These are phyloP conservation scores for Cloeon dipterum DNA, from an alignment of 2,888 invertebrate species.

Conservation along the genomic window DNA sequence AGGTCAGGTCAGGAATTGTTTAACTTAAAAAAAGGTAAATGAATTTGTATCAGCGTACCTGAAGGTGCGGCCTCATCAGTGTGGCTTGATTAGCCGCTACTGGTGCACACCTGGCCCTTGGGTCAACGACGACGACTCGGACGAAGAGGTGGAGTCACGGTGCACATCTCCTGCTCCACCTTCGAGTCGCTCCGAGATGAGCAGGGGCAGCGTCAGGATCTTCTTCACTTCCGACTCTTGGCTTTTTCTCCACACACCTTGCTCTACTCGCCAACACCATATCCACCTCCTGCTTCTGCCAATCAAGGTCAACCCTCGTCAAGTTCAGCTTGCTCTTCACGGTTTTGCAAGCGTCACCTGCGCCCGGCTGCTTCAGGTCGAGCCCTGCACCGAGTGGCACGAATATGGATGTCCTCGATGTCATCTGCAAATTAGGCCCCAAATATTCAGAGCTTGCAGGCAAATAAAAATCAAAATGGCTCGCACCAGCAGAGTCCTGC, in stretches of 20 bases:
- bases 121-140: slow-evolving; percentile 42
- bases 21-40: no score
- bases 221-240: slow-evolving; percentile 88
- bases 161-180: slow-evolving; percentile 26
- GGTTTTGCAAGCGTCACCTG: slow-evolving; percentile 48
- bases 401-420: slow-evolving; percentile 80
- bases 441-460: no score
- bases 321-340: slow-evolving; percentile 27
- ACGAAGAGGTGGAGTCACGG: slow-evolving; percentile 49
- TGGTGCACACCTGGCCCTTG: slow-evolving; percentile 52
- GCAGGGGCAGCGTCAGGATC: slow-evolving; percentile 77
- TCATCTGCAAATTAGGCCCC: slow-evolving; percentile 37
- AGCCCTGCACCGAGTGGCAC: slow-evolving; percentile 63
- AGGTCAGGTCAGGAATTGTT: no score
- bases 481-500: slow-evolving; percentile 9
- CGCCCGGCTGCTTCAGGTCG: slow-evolving; percentile 50
- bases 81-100: slow-evolving; percentile 61
- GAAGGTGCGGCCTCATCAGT: slow-evolving; percentile 69
- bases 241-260: slow-evolving; percentile 71
- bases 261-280: no score
- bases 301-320: no score
- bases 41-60: no score
- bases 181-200: slow-evolving; percentile 81
- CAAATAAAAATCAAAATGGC: not conserved
- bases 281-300: no score